Conservation (phyloP, 2,888 invertebrate species). For the Drosophila prostipennis region DNA sequence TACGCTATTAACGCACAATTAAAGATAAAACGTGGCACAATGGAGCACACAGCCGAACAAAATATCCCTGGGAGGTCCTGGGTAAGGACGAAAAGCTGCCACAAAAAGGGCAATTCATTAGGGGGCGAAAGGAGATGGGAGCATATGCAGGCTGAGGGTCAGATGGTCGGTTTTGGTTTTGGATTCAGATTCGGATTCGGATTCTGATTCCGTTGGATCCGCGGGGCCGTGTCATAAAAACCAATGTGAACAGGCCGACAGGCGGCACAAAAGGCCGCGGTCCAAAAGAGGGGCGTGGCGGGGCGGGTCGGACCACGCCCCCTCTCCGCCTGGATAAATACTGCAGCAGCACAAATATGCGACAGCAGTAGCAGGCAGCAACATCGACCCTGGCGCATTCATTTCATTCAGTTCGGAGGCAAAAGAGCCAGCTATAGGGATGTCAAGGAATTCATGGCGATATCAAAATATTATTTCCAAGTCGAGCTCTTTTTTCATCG, state of each 20-base stretch:
- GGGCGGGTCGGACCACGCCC: conserved; percentile 15
- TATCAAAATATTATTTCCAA: not conserved
- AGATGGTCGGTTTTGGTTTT: not conserved
- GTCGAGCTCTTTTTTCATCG: not conserved
- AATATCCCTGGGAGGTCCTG: not conserved
- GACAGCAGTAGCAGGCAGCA: conserved; percentile 52
- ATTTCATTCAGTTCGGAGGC: conserved; percentile 33
- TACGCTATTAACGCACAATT: conserved; percentile 78
- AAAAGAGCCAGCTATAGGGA: conserved; percentile 1
- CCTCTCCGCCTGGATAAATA: conserved; percentile 56
- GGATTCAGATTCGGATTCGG: not conserved
- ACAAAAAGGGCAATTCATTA: conserved; percentile 68
- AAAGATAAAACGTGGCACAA: conserved; percentile 66
- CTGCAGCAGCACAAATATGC: conserved; percentile 69
- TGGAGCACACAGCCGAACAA: not conserved
- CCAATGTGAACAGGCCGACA: conserved; percentile 60
- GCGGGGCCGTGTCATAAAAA: conserved; percentile 66
- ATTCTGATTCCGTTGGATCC: conserved; percentile 26
- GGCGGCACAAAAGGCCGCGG: conserved; percentile 28
- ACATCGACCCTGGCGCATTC: conserved; percentile 53
- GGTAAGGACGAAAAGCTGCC: conserved; percentile 7
- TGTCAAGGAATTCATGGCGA: not conserved
- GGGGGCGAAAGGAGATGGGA: conserved; percentile 32
- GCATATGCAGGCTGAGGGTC: not conserved
- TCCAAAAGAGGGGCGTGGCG: conserved; percentile 7